Conservation (phyloP, 1,140 invertebrate genomes). For the Zaprionus inermis region DNA sequence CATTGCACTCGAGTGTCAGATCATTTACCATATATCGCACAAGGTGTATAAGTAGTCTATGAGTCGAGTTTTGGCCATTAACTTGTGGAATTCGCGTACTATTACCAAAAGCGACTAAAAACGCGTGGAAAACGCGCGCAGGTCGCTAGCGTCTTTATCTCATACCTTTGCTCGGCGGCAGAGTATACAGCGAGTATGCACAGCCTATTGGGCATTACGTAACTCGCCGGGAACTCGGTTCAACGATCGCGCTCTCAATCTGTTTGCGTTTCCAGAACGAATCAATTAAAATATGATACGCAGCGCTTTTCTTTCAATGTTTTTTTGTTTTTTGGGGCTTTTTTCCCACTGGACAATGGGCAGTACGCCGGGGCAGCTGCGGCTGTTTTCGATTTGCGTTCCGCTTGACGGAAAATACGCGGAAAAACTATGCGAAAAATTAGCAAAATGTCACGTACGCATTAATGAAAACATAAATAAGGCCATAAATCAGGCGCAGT, state of each 20-base stretch:
- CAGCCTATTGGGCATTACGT: conserved; percentile 10
- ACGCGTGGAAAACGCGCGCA: conserved; percentile 24
- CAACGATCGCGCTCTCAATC: conserved; percentile 32
- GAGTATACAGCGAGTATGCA: conserved; percentile 16
- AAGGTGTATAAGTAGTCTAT: background rate
- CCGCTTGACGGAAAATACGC: conserved; percentile 35
- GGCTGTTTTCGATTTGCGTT: conserved; percentile 19
- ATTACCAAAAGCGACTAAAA: conserved; percentile 18
- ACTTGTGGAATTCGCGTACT: conserved; percentile 10
- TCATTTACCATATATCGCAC: conserved; percentile 45
- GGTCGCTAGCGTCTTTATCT: conserved; percentile 40
- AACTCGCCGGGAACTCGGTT: conserved; percentile 25
- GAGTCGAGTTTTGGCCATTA: conserved; percentile 26
- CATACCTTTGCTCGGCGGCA: conserved; percentile 19
- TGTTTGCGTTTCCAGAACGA: conserved; percentile 35
- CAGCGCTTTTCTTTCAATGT: background rate
- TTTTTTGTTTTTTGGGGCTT: background rate
- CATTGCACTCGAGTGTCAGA: conserved; percentile 35
- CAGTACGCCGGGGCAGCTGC: conserved; percentile 34
- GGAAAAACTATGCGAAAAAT: conserved; percentile 47
- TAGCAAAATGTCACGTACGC: conserved; percentile 66
- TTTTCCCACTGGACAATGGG: conserved; percentile 11
- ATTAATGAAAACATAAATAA: conserved; percentile 52
- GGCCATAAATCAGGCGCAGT: conserved; percentile 45
- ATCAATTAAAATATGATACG: conserved; percentile 42